Evolutionary conservation across 2,113 vertebrate genomes (phyloP).

Genomic region (Sphyrna mokarran): DNA sequence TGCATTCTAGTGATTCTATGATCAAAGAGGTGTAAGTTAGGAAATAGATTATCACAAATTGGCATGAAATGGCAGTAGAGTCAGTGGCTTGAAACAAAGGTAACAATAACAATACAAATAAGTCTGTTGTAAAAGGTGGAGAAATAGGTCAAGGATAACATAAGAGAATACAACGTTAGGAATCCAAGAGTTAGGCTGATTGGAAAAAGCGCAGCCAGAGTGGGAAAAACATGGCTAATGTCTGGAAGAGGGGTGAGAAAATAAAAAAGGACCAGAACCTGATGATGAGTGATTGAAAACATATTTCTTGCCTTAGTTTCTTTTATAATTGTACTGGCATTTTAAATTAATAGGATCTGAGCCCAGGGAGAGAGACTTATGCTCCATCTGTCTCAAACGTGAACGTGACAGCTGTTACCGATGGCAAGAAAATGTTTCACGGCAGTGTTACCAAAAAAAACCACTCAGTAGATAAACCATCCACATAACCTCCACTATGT

Average conservation of each 20-base stretch:
- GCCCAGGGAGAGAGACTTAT: neutral
- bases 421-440: neutral
- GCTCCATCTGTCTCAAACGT: neutral
- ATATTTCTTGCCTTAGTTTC: neutral
- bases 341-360: neutral
- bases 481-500: neutral
- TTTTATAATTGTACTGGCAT: neutral
- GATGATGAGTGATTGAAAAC: neutral
- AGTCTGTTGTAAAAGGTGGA: neutral
- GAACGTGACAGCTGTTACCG: neutral
- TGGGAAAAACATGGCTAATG: neutral
- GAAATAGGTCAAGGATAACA: neutral
- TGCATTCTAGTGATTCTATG: no score
- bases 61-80: neutral
- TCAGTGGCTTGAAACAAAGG: neutral
- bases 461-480: neutral
- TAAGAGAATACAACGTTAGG: neutral
- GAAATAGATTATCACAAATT: neutral
- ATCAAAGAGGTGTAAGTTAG: neutral
- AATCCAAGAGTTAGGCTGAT: neutral
- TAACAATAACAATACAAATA: neutral
- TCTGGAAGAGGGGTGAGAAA: neutral
- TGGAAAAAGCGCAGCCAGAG: neutral
- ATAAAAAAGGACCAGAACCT: neutral
- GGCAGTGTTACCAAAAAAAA: neutral